A percentile compares a stretch with the other conserved stretches of the same genome.
Evolutionary conservation across 2,113 vertebrate species (phyloP).

Genomic region (Cairina moschata): DNA sequence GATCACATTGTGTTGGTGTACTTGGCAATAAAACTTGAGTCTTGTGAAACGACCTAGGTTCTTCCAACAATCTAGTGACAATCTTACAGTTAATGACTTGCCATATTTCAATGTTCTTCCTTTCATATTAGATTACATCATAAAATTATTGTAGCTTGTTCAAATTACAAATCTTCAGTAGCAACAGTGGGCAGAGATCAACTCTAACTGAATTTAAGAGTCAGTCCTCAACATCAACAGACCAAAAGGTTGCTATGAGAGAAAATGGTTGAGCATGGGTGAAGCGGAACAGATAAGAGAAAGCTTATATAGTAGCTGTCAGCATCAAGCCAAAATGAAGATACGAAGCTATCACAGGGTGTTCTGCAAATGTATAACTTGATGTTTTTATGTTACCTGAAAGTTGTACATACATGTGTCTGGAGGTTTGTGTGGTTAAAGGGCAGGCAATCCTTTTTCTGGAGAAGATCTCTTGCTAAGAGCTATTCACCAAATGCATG

Average conservation of each 20-base stretch:
- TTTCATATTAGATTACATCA: background rate
- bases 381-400: background rate
- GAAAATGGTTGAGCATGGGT: background rate
- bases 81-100: background rate
- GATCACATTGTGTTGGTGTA: background rate
- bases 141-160: background rate
- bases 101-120: background rate
- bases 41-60: background rate
- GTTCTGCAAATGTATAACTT: background rate
- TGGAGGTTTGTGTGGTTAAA: background rate
- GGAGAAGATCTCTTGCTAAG: background rate
- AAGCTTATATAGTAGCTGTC: background rate
- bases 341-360: background rate
- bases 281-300: background rate
- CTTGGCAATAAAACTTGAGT: background rate
- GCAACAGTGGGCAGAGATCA: background rate
- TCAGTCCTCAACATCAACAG: background rate
- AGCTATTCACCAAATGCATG: background rate
- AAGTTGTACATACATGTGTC: background rate
- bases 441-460: background rate
- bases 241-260: background rate
- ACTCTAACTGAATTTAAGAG: background rate
- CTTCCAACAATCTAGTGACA: background rate
- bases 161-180: background rate
- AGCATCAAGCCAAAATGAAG: background rate